Evolutionary conservation across 2,797 vertebrate species (phyloP).

Genomic region (Poecilia gillii): DNA sequence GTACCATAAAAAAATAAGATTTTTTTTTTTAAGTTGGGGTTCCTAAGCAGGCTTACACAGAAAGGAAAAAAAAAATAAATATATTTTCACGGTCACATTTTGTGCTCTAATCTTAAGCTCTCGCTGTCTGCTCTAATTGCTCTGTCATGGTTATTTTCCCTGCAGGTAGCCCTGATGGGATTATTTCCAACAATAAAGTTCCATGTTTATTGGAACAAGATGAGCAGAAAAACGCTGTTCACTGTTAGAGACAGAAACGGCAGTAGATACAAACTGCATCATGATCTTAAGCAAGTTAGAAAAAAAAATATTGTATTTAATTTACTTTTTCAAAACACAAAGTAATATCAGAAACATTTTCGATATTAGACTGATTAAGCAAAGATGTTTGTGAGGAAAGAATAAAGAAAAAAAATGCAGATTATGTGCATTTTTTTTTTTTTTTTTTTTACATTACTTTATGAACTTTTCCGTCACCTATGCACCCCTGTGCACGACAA

Average conservation of each 20-base stretch:
- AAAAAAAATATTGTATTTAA: neutral
- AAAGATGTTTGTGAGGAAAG: neutral
- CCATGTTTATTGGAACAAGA: neutral
- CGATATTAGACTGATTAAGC: neutral
- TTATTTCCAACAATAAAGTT: neutral
- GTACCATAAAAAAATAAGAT: neutral
- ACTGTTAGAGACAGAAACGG: neutral
- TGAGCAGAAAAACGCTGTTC: neutral
- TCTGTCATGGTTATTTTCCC: neutral
- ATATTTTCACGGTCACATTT: neutral
- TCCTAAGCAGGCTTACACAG: neutral
- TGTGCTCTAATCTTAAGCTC: neutral
- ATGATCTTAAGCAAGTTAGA: neutral
- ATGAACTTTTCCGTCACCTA: neutral
- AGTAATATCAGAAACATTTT: neutral
- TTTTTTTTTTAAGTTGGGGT: neutral
- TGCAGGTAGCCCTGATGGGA: neutral
- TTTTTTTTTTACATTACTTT: neutral
- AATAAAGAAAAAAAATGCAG: neutral
- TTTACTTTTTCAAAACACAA: neutral
- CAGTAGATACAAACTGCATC: neutral
- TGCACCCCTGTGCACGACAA: neutral
- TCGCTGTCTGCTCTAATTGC: neutral
- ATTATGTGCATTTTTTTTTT: neutral
- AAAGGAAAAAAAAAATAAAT: neutral